These are phyloP conservation scores for Monochamus saltuarius DNA, from an alignment of 1,140 invertebrate genomes.

Conservation along the genomic window DNA sequence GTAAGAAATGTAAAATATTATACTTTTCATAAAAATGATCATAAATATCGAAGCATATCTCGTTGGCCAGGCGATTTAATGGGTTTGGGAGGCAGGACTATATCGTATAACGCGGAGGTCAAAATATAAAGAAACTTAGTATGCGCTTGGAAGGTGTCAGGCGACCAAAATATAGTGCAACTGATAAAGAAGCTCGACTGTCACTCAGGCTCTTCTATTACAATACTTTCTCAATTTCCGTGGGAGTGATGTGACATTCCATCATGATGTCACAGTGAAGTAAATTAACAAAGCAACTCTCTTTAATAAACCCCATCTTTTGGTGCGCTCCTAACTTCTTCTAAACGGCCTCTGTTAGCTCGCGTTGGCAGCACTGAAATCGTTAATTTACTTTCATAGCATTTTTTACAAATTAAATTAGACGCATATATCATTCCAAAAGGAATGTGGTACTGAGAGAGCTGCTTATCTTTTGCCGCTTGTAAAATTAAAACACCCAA, in stretches of 20 bases:
- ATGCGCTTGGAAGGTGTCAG: constrained; percentile 38
- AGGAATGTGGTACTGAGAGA: neutral
- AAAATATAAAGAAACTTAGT: constrained; percentile 40
- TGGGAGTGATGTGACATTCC: constrained; percentile 51
- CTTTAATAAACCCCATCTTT: constrained; percentile 44
- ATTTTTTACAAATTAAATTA: neutral
- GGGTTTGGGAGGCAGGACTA: no score
- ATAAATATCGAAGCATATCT: no score
- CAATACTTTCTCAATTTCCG: constrained; percentile 54
- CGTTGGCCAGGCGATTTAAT: no score
- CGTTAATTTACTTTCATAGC: constrained; percentile 3
- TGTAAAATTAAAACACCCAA: no score
- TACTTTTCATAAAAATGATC: no score
- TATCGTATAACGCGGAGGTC: no score
- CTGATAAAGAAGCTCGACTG: constrained; percentile 51
- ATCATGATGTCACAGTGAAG: constrained; percentile 49
- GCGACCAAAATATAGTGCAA: constrained; percentile 43
- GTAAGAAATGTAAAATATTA: no score
- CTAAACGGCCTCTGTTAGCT: no score
- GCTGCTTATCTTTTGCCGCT: no score
- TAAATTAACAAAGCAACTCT: constrained; percentile 51
- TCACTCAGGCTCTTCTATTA: constrained; percentile 49
- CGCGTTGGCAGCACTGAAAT: neutral
- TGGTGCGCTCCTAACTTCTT: constrained; percentile 11
- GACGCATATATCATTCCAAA: no score